phyloP scores from a whole-genome alignment of 35 echinoderm and acorn worm species.

The Strongylocentrotus purpuratus region DNA sequence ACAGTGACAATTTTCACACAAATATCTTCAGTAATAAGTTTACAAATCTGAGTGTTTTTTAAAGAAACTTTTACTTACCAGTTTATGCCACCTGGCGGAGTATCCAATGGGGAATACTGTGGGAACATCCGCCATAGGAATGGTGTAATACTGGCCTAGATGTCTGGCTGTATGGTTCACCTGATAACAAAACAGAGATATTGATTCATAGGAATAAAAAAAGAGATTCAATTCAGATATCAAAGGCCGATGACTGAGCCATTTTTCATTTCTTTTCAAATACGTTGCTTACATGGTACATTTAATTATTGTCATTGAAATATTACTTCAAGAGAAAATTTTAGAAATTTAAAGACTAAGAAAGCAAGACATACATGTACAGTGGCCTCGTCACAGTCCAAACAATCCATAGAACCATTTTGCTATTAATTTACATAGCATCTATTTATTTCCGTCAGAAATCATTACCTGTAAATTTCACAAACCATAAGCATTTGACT shows the following conservation, averaged over 20 bases:
- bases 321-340: not conserved
- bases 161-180: constrained; percentile 65
- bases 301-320: no score
- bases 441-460: no score
- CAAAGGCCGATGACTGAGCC: no score
- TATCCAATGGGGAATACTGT: constrained; percentile 68
- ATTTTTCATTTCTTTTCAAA: not conserved
- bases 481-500: no score
- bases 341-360: no score
- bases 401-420: no score
- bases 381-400: no score
- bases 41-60: not conserved
- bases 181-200: constrained; percentile 33
- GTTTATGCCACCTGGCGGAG: constrained; percentile 66
- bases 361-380: no score
- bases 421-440: no score
- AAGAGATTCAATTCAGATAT: not conserved
- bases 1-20: not conserved
- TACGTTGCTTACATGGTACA: not conserved
- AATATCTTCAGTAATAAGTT: not conserved
- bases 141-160: constrained; percentile 77
- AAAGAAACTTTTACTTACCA: constrained; percentile 48
- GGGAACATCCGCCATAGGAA: constrained; percentile 65
- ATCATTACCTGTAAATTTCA: no score
- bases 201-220: not conserved